Conservation (phyloP, 2,797 vertebrate species). For the Falco biarmicus region DNA sequence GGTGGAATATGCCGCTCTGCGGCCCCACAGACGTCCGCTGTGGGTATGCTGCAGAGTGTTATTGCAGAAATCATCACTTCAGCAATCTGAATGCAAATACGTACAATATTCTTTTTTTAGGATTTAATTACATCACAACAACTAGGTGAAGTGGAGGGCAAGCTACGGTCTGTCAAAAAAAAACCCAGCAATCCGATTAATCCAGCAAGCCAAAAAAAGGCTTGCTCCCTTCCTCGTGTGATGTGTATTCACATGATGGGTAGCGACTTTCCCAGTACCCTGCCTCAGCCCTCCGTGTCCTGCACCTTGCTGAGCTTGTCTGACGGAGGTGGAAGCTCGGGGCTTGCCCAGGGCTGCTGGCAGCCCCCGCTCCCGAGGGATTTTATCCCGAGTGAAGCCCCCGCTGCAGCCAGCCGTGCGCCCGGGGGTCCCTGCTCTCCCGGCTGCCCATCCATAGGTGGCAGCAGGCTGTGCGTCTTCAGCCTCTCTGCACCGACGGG, state of each 20-base stretch:
- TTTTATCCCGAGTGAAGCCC: background rate
- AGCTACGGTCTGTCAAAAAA: background rate
- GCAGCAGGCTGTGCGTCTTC: conserved; percentile 63
- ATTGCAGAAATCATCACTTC: background rate
- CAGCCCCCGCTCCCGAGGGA: background rate
- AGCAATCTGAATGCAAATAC: background rate
- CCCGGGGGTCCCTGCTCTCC: background rate
- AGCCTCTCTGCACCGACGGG: background rate
- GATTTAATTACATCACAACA: background rate
- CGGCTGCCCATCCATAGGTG: conserved; percentile 62
- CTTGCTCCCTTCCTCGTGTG: background rate
- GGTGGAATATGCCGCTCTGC: background rate
- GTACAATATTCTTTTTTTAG: accelerated
- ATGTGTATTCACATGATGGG: background rate
- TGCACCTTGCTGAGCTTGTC: too few relatives aligned
- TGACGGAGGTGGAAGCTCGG: background rate
- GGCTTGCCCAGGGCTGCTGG: background rate
- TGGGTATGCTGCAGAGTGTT: background rate
- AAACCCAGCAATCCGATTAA: background rate
- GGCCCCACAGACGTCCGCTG: background rate
- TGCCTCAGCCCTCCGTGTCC: background rate
- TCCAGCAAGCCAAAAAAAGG: background rate
- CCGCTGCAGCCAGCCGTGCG: background rate
- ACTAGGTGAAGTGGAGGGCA: background rate
- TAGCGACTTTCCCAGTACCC: background rate